These are phyloP conservation scores for Benthosema pterotum DNA, from an alignment of 2,797 vertebrate species.

Conservation along the genomic window DNA sequence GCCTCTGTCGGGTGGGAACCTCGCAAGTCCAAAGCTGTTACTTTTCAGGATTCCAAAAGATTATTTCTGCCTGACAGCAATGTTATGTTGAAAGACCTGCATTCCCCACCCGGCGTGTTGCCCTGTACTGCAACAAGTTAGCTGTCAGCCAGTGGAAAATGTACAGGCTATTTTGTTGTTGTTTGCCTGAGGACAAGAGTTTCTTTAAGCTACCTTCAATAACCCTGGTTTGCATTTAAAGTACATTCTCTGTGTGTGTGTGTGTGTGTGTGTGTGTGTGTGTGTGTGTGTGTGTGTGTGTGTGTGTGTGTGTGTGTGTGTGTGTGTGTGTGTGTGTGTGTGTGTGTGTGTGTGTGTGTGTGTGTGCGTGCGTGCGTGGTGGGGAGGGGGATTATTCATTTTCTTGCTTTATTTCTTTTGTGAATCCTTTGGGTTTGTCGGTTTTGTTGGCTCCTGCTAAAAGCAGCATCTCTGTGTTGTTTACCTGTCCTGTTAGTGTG, in stretches of 20 bases:
- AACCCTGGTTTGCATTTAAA: not conserved
- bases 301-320: too few relatives aligned
- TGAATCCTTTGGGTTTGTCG: constrained; percentile 43
- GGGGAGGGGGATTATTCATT: too few relatives aligned
- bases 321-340: too few relatives aligned
- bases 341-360: too few relatives aligned
- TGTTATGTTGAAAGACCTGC: constrained; percentile 18
- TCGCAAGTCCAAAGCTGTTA: too few relatives aligned
- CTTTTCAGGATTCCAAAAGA: too few relatives aligned
- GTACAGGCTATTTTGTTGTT: constrained; percentile 24
- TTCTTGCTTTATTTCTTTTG: constrained; percentile 7
- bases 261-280: too few relatives aligned
- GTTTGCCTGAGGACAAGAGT: constrained; percentile 8
- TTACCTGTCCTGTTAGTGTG: constrained; percentile 60
- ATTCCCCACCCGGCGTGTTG: not conserved
- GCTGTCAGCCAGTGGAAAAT: constrained; percentile 16
- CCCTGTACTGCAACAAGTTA: constrained; percentile 17
- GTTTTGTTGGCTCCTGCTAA: constrained; percentile 44
- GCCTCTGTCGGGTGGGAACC: too few relatives aligned
- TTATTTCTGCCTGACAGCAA: constrained; percentile 1
- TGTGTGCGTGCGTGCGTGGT: too few relatives aligned
- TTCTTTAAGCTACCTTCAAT: not conserved
- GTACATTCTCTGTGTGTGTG: not conserved
- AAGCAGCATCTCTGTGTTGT: constrained; percentile 51
- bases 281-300: too few relatives aligned